Evolutionary conservation across 2,113 vertebrate genomes (phyloP).

Genomic region (Lophius piscatorius): DNA sequence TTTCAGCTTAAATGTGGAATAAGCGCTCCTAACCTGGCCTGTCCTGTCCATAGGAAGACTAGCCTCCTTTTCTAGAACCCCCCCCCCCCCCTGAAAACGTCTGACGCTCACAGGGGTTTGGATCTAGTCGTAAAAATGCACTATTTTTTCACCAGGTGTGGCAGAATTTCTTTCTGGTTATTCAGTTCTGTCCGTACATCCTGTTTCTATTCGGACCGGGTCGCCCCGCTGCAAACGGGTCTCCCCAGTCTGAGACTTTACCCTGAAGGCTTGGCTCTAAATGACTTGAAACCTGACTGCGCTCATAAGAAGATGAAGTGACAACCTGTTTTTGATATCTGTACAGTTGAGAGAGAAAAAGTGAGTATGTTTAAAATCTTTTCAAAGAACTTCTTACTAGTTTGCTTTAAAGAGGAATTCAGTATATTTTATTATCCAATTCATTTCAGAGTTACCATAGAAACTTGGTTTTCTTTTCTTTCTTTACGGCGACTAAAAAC

Average conservation of each 20-base stretch:
- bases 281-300: constrained; percentile 13
- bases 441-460: constrained; percentile 16
- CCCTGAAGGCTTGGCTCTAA: constrained; percentile 14
- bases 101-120: neutral
- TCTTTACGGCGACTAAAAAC: neutral
- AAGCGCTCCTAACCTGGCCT: no score
- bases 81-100: neutral
- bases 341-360: constrained; percentile 36
- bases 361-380: neutral
- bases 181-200: constrained; percentile 6
- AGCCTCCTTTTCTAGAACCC: no score
- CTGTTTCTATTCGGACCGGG: no score
- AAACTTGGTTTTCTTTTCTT: neutral
- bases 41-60: no score
- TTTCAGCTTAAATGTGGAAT: neutral
- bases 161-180: neutral
- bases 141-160: constrained; percentile 17
- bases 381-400: constrained; percentile 14
- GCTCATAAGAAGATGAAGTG: constrained; percentile 3
- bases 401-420: constrained; percentile 6
- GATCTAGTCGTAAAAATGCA: neutral
- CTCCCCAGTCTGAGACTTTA: constrained; percentile 5
- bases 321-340: constrained; percentile 26
- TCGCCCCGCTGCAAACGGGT: no score
- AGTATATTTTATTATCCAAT: constrained; percentile 16